phyloP scores from a whole-genome alignment of 2,888 invertebrate genomes.

The Craniophora ligustri region DNA sequence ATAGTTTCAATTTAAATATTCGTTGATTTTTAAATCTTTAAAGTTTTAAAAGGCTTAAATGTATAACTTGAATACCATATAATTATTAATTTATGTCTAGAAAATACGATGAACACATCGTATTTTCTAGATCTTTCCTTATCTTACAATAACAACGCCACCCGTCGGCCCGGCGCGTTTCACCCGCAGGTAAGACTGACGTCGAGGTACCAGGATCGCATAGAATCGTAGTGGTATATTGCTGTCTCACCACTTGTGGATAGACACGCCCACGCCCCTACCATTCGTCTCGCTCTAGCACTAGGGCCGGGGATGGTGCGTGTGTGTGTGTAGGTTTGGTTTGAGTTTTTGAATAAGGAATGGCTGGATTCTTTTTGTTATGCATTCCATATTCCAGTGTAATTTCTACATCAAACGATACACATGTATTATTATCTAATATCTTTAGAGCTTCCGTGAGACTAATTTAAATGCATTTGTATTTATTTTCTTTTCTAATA shows the following conservation, averaged over 20 bases:
- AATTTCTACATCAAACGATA: too few species aligned
- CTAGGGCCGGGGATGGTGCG: conserved; percentile 37
- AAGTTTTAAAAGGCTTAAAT: too few species aligned
- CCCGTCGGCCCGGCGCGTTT: conserved; percentile 49
- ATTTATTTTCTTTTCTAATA: too few species aligned
- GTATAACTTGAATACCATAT: too few species aligned
- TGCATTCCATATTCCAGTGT: too few species aligned
- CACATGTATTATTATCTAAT: too few species aligned
- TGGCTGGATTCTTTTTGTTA: conserved; percentile 19
- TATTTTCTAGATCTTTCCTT: not conserved
- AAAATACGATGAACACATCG: too few species aligned
- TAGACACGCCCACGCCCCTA: conserved; percentile 78
- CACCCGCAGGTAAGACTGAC: conserved; percentile 70
- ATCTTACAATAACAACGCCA: conserved; percentile 27
- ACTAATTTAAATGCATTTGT: too few species aligned
- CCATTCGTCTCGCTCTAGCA: conserved; percentile 52
- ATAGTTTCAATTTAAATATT: too few species aligned
- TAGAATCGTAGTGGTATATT: conserved; percentile 50
- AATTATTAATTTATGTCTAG: too few species aligned
- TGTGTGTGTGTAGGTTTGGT: conserved; percentile 33
- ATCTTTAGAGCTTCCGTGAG: too few species aligned
- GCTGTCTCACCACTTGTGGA: conserved; percentile 56
- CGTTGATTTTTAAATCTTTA: too few species aligned
- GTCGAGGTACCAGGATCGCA: conserved; percentile 75
- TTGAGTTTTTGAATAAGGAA: conserved; percentile 46